phyloP scores from a whole-genome alignment of 2,113 vertebrate genomes.

The Megaptera novaeangliae region DNA sequence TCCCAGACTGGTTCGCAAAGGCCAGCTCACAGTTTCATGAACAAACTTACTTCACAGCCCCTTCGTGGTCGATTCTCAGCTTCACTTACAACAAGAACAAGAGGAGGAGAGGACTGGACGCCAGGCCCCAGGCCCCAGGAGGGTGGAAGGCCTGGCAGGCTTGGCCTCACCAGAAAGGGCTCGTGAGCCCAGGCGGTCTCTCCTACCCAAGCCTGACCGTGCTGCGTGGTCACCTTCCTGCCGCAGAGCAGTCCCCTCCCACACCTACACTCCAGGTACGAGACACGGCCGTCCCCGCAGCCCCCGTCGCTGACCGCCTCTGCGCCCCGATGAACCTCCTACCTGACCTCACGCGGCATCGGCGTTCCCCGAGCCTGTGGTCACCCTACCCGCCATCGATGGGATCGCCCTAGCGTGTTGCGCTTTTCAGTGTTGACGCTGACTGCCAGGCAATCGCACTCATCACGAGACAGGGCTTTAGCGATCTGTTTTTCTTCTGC shows the following conservation, averaged over 20 bases:
- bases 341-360: rapidly evolving
- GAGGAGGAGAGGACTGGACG: neutral
- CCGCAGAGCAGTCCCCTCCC: rapidly evolving
- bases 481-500: neutral
- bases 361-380: neutral
- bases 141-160: neutral
- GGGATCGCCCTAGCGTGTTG: neutral
- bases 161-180: neutral
- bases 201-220: neutral
- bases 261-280: neutral
- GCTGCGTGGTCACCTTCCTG: neutral
- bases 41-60: neutral
- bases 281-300: neutral
- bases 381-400: neutral
- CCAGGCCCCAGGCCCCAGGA: neutral
- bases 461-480: neutral
- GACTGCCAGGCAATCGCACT: neutral
- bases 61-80: neutral
- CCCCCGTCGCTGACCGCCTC: too few relatives aligned
- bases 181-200: neutral
- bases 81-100: neutral
- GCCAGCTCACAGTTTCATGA: neutral
- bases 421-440: neutral
- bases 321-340: neutral
- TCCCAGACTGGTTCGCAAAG: neutral